These are phyloP conservation scores for Ceratina australensis DNA, from an alignment of 1,140 invertebrate genomes.

Conservation along the genomic window DNA sequence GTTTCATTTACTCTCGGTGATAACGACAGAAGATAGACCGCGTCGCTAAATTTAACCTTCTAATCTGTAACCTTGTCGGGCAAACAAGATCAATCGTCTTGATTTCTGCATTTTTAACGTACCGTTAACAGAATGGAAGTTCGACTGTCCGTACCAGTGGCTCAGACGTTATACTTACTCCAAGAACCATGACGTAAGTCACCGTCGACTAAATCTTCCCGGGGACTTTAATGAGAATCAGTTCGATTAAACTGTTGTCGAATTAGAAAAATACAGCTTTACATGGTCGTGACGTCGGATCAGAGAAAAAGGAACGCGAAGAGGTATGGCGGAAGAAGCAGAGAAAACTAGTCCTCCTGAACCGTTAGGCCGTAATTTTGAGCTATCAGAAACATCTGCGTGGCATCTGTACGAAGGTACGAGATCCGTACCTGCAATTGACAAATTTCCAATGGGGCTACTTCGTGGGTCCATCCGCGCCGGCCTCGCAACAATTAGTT, in stretches of 20 bases:
- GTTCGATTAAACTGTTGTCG: not conserved
- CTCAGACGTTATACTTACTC: not conserved
- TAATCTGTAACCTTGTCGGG: slow-evolving; percentile 17
- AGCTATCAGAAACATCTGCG: slow-evolving; percentile 63
- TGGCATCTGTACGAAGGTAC: slow-evolving; percentile 47
- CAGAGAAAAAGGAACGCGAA: slow-evolving; percentile 1
- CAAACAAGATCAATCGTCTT: not conserved
- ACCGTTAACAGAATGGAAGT: not conserved
- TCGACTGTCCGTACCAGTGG: too few species aligned
- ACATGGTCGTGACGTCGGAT: not conserved
- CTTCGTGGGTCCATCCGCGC: slow-evolving; percentile 47
- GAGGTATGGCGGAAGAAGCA: not conserved
- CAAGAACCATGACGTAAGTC: too few species aligned
- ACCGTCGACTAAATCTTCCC: too few species aligned
- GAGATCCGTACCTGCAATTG: slow-evolving; percentile 61
- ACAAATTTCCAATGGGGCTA: slow-evolving; percentile 64
- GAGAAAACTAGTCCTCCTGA: slow-evolving; percentile 50
- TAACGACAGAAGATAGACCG: slow-evolving; percentile 25
- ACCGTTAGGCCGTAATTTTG: slow-evolving; percentile 60
- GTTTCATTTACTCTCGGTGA: slow-evolving; percentile 31
- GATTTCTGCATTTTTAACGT: not conserved
- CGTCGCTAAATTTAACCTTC: slow-evolving; percentile 25
- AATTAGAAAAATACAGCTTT: slow-evolving; percentile 5
- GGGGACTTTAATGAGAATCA: too few species aligned
- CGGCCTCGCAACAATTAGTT: slow-evolving; percentile 61